Percentiles rank a stretch among this genome's conserved stretches.
Evolutionary conservation across 2,113 vertebrate species (phyloP).

Genomic region (Eudorcas thomsonii): DNA sequence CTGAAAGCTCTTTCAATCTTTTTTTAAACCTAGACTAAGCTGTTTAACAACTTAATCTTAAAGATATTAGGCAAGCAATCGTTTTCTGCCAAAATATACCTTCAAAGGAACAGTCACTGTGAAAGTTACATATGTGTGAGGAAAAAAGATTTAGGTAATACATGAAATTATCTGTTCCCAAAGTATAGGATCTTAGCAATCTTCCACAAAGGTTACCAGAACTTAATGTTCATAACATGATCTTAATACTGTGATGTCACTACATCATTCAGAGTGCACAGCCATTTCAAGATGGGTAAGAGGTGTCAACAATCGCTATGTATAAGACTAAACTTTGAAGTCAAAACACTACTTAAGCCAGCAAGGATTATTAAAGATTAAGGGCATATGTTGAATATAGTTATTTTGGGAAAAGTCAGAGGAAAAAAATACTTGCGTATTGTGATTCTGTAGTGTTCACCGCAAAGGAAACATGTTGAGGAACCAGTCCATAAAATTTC

Average conservation of each 20-base stretch:
- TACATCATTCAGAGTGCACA: neutral
- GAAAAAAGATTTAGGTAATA: constrained; percentile 13
- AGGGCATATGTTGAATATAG: neutral
- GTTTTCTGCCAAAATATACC: neutral
- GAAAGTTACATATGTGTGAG: neutral
- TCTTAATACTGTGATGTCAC: neutral
- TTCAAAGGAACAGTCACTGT: neutral
- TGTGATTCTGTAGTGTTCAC: neutral
- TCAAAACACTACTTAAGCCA: neutral
- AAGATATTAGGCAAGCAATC: constrained; percentile 16
- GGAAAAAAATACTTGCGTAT: neutral
- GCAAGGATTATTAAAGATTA: neutral
- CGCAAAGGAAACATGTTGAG: neutral
- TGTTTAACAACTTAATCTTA: constrained; percentile 1
- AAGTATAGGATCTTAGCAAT: neutral
- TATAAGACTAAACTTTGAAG: neutral
- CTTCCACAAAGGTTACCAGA: neutral
- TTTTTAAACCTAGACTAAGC: constrained; percentile 8
- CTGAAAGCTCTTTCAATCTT: constrained; percentile 64
- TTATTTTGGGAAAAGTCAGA: neutral
- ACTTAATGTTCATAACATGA: neutral
- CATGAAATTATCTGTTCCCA: neutral
- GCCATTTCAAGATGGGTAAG: neutral
- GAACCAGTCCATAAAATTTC: neutral
- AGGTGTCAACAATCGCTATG: neutral